Percentiles rank a stretch among this genome's conserved stretches.
These are phyloP conservation scores for Bombus pyrosoma DNA, from an alignment of 1,140 invertebrate species.

Conservation along the genomic window DNA sequence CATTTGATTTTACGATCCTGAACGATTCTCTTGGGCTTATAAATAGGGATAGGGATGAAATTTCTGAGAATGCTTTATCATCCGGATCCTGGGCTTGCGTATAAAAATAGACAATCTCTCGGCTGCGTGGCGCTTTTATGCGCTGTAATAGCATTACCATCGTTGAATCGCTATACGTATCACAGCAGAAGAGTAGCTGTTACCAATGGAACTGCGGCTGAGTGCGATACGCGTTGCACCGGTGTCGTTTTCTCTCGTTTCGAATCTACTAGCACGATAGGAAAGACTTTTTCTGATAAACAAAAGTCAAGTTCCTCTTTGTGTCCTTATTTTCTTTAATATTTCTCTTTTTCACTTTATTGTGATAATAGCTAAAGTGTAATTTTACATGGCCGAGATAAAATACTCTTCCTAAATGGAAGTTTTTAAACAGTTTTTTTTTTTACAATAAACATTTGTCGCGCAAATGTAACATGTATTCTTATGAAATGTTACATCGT, in stretches of 20 bases:
- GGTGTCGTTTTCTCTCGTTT: not conserved
- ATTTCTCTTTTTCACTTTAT: too few species aligned
- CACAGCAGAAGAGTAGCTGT: constrained; percentile 19
- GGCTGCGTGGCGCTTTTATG: constrained; percentile 34
- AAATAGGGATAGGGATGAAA: constrained; percentile 60
- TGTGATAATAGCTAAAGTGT: not conserved
- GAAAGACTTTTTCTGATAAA: constrained; percentile 8
- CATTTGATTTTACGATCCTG: constrained; percentile 34
- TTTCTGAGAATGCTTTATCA: constrained; percentile 68
- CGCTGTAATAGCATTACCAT: constrained; percentile 50
- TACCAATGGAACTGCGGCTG: too few species aligned
- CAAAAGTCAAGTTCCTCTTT: not conserved
- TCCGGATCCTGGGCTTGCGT: constrained; percentile 48
- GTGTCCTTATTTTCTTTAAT: not conserved
- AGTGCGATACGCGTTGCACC: not conserved
- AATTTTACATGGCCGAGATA: not conserved
- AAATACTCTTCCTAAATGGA: not conserved
- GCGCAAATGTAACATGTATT: too few species aligned
- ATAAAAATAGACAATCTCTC: constrained; percentile 60
- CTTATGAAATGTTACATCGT: not conserved
- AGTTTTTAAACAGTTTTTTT: not conserved
- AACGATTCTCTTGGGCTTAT: constrained; percentile 43
- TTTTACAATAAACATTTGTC: not conserved
- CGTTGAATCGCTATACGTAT: constrained; percentile 51
- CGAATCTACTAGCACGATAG: not conserved